These are phyloP conservation scores for Lepidocyrtoides sp. DNA, from an alignment of 2,888 invertebrate genomes.

Conservation along the genomic window DNA sequence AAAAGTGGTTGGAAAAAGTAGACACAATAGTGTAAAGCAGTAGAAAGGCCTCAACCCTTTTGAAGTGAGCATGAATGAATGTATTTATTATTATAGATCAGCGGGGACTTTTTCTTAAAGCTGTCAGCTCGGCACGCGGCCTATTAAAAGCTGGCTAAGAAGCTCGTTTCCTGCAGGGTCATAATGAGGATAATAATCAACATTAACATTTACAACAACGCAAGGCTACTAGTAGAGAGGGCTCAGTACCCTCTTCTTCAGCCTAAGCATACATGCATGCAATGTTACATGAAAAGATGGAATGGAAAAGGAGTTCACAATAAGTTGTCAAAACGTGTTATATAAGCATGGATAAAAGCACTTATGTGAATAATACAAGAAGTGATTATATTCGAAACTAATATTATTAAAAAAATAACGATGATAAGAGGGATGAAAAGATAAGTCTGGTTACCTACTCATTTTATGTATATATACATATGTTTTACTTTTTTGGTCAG, in stretches of 20 bases:
- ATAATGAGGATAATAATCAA: constrained; percentile 79
- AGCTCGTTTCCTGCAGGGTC: constrained; percentile 72
- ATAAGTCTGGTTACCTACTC: background rate
- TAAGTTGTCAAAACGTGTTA: constrained; percentile 69
- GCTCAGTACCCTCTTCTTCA: background rate
- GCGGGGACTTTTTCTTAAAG: constrained; percentile 63
- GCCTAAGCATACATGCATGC: too few species aligned
- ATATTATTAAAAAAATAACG: constrained; percentile 36
- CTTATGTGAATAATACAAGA: constrained; percentile 24
- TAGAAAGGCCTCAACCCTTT: background rate
- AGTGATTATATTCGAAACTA: constrained; percentile 43
- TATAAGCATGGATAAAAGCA: constrained; percentile 41
- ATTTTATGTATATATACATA: too few species aligned
- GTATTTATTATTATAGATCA: constrained; percentile 41
- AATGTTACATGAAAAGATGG: background rate
- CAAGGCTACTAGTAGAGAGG: background rate
- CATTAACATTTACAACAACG: constrained; percentile 56
- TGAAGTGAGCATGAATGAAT: background rate
- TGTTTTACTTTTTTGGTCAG: background rate
- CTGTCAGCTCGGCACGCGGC: constrained; percentile 79
- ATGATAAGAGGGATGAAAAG: constrained; percentile 6
- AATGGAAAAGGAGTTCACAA: constrained; percentile 57
- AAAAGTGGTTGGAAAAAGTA: background rate
- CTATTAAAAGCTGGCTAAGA: constrained; percentile 78
- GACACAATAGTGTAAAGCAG: too few species aligned